Percentiles rank a stretch among this genome's conserved stretches.
phyloP scores from a whole-genome alignment of 2,888 invertebrate species.

The Dorcus parallelipipedus region DNA sequence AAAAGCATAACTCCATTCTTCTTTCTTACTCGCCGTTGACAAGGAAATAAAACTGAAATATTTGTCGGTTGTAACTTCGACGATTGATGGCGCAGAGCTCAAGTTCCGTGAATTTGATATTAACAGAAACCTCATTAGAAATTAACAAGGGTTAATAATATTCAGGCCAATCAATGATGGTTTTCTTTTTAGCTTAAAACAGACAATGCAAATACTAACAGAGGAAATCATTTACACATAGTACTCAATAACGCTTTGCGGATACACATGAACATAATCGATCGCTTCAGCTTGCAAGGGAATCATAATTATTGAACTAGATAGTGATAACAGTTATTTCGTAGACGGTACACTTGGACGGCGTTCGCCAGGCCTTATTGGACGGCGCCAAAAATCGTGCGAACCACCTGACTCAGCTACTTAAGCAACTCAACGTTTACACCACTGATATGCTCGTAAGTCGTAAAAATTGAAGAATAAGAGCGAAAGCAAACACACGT shows the following conservation, averaged over 20 bases:
- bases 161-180: not conserved
- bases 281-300: conserved; percentile 27
- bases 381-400: conserved; percentile 54
- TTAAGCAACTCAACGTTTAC: conserved; percentile 53
- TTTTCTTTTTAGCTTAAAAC: conserved; percentile 11
- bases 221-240: conserved; percentile 31
- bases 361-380: conserved; percentile 52
- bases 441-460: conserved; percentile 56
- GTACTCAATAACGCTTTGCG: conserved; percentile 38
- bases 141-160: too few species aligned
- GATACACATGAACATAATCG: conserved; percentile 32
- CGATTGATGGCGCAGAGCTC: too few species aligned
- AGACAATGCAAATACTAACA: conserved; percentile 22
- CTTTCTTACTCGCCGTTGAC: too few species aligned
- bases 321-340: conserved; percentile 24
- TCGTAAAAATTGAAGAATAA: conserved; percentile 4
- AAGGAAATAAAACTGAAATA: too few species aligned
- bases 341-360: conserved; percentile 61
- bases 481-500: not conserved
- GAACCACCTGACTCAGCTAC: conserved; percentile 47
- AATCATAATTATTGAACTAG: conserved; percentile 24
- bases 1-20: too few species aligned
- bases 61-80: too few species aligned
- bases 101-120: too few species aligned
- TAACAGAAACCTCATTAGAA: too few species aligned